Percentiles rank a stretch among this genome's conserved stretches.
Evolutionary conservation across 2,113 vertebrate genomes (phyloP).

Genomic region (Numenius arquata): DNA sequence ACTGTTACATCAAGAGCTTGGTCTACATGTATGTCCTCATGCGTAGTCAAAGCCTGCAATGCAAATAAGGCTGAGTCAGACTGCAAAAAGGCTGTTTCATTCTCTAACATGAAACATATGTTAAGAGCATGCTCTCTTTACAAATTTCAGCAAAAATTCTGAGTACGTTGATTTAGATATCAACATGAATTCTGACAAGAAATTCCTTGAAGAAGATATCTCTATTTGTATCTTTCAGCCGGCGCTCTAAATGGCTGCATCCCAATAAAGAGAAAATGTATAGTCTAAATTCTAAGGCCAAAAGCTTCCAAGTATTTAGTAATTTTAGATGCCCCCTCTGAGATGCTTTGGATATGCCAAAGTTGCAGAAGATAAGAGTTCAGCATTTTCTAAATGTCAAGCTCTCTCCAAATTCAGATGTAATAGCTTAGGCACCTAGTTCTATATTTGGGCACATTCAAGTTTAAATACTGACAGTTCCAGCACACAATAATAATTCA

Average conservation of each 20-base stretch:
- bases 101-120: not conserved
- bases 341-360: not conserved
- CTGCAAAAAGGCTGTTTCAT: not conserved
- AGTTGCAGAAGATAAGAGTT: not conserved
- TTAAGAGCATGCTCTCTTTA: not conserved
- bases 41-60: not conserved
- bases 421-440: not conserved
- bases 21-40: not conserved
- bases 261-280: not conserved
- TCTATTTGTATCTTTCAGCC: not conserved
- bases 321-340: not conserved
- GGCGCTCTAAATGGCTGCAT: not conserved
- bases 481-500: not conserved
- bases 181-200: not conserved
- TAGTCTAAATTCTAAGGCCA: not conserved
- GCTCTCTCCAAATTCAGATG: not conserved
- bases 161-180: not conserved
- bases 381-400: slow-evolving; percentile 8
- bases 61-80: slow-evolving; percentile 2
- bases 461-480: not conserved
- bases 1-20: not conserved
- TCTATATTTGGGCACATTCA: not conserved
- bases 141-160: not conserved
- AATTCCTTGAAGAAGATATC: not conserved
- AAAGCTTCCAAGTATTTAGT: not conserved